Conservation (phyloP, 2,888 invertebrate species). For the Caenorhabditis japonica region DNA sequence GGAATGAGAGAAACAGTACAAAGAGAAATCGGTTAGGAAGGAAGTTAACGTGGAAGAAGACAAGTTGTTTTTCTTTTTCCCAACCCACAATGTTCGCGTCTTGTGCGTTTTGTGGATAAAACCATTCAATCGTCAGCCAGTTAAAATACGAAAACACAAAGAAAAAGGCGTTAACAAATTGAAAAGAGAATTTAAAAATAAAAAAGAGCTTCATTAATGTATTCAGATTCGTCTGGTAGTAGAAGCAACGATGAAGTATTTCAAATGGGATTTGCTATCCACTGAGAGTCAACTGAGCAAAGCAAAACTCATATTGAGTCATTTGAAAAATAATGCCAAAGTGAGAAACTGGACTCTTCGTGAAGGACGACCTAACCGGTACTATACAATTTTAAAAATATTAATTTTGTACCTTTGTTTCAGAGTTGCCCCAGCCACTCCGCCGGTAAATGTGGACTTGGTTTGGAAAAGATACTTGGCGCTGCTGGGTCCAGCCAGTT, state of each 20-base stretch:
- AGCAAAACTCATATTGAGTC: conserved; percentile 67
- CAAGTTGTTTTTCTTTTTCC: conserved; percentile 9
- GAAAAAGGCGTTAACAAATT: not conserved
- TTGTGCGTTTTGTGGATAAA: conserved; percentile 1
- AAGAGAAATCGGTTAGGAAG: conserved; percentile 5
- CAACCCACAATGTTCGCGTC: not conserved
- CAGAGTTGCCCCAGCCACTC: conserved; percentile 58
- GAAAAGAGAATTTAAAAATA: too few relatives aligned
- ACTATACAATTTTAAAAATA: too few relatives aligned
- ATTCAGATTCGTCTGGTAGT: conserved; percentile 75
- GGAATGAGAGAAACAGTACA: conserved; percentile 10
- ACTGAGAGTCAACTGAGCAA: conserved; percentile 74
- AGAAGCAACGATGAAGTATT: conserved; percentile 74
- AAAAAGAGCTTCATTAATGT: not conserved
- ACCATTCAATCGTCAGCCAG: not conserved
- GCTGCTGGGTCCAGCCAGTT: conserved; percentile 67
- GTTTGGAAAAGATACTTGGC: conserved; percentile 73
- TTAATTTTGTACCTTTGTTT: conserved; percentile 18
- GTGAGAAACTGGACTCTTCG: conserved; percentile 77
- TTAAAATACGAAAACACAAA: not conserved
- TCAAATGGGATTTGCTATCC: conserved; percentile 74
- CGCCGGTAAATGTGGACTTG: conserved; percentile 66
- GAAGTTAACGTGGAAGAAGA: conserved; percentile 4
- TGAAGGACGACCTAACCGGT: conserved; percentile 76
- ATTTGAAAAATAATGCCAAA: conserved; percentile 77